A percentile compares a stretch with the other conserved stretches of the same genome.
These are phyloP conservation scores for Kradibia gibbosae DNA, from an alignment of 1,140 invertebrate species.

Conservation along the genomic window DNA sequence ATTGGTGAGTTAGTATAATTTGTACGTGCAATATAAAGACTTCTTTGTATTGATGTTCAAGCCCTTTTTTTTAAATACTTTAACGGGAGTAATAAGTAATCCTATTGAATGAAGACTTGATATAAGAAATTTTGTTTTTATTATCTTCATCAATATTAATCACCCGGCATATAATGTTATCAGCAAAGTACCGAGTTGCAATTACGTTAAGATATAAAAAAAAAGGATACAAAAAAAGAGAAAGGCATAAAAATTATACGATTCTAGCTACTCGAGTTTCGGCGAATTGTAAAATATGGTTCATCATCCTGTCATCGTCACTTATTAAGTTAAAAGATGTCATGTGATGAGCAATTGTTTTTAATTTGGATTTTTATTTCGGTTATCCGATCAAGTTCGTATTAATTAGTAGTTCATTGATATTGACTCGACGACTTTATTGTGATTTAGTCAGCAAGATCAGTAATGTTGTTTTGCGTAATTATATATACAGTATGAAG, in stretches of 20 bases:
- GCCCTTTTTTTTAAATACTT: neutral
- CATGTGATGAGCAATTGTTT: constrained; percentile 19
- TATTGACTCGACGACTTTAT: neutral
- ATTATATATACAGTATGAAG: neutral
- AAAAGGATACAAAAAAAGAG: neutral
- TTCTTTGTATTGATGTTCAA: neutral
- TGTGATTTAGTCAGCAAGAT: neutral
- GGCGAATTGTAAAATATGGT: constrained; percentile 36
- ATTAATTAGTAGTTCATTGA: constrained; percentile 18
- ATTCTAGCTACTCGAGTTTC: constrained; percentile 25
- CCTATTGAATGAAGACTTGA: neutral
- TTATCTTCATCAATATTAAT: neutral
- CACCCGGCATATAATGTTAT: neutral
- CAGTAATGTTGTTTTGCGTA: neutral
- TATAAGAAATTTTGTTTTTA: neutral
- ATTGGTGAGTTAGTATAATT: neutral
- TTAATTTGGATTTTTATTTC: constrained; percentile 7
- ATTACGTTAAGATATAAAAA: too few species aligned
- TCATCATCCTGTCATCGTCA: constrained; percentile 42
- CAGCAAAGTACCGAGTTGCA: neutral
- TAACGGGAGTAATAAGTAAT: neutral
- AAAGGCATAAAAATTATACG: neutral
- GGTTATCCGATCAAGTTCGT: constrained; percentile 13
- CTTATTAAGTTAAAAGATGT: constrained; percentile 26
- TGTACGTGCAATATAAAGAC: neutral